Conservation (phyloP, 2,888 invertebrate species). For the Selenia dentaria region DNA sequence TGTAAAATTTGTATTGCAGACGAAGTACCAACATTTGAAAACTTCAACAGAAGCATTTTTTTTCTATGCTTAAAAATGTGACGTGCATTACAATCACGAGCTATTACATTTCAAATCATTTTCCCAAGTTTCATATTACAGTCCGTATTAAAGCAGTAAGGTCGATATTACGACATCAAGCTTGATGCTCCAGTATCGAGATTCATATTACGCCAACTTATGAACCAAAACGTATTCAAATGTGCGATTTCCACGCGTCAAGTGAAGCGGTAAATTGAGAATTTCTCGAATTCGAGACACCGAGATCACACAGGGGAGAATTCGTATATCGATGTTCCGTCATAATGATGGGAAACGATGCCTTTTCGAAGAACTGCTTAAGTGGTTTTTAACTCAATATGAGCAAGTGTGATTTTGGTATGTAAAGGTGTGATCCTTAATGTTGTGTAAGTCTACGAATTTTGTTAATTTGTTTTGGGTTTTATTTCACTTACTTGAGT, state of each 20-base stretch:
- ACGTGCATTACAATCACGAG: not conserved
- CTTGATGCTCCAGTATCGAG: not conserved
- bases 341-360: constrained; percentile 21
- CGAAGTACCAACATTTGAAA: no score
- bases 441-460: no score
- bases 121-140: not conserved
- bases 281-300: constrained; percentile 23
- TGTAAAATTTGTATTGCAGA: no score
- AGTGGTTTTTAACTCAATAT: constrained; percentile 2
- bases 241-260: constrained; percentile 11
- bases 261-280: constrained; percentile 33
- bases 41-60: no score
- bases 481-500: no score
- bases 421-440: no score
- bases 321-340: constrained; percentile 18
- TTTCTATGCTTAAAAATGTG: no score
- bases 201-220: constrained; percentile 10
- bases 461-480: no score
- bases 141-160: not conserved
- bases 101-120: not conserved
- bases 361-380: constrained; percentile 2
- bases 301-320: constrained; percentile 24
- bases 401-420: no score
- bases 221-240: constrained; percentile 10
- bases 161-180: constrained; percentile 3